phyloP scores from a whole-genome alignment of 2,797 vertebrate genomes.

The Sebastes oblongus region DNA sequence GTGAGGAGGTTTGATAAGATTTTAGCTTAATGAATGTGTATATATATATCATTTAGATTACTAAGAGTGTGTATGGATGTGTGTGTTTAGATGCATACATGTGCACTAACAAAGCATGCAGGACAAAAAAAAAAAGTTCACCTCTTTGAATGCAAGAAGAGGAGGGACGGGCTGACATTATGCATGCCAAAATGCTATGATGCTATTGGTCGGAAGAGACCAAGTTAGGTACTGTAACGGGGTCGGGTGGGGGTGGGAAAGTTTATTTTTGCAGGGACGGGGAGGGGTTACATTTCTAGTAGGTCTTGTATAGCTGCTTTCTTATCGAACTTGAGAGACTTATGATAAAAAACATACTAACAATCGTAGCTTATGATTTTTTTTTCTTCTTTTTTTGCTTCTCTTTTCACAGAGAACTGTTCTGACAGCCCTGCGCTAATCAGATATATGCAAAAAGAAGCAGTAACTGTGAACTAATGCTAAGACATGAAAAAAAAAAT shows the following conservation, averaged over 20 bases:
- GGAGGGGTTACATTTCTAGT: slow-evolving; percentile 66
- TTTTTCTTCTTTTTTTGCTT: slow-evolving; percentile 60
- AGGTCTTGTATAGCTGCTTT: slow-evolving; percentile 78
- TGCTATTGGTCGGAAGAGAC: slow-evolving; percentile 76
- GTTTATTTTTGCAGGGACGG: slow-evolving; percentile 77
- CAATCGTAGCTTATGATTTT: slow-evolving; percentile 68
- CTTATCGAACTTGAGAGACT: slow-evolving; percentile 71
- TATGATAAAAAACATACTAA: slow-evolving; percentile 65
- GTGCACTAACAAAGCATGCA: slow-evolving; percentile 83
- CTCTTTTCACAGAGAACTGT: slow-evolving; percentile 82
- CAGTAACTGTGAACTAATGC: slow-evolving; percentile 84
- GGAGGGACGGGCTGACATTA: slow-evolving; percentile 68
- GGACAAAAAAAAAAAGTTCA: slow-evolving; percentile 62
- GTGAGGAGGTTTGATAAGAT: slow-evolving; percentile 71
- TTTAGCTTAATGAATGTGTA: slow-evolving; percentile 80
- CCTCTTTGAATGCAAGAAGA: slow-evolving; percentile 74
- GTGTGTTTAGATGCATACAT: slow-evolving; percentile 77
- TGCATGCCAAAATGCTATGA: slow-evolving; percentile 83
- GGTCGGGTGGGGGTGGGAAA: slow-evolving; percentile 62
- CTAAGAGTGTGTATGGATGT: slow-evolving; percentile 69
- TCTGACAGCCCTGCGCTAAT: slow-evolving; percentile 82
- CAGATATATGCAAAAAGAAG: slow-evolving; percentile 87
- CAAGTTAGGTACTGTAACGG: slow-evolving; percentile 79
- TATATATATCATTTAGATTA: slow-evolving; percentile 71
- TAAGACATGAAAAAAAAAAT: slow-evolving; percentile 66